These are phyloP conservation scores for Panthera leo DNA, from an alignment of 2,113 vertebrate species.

Conservation along the genomic window DNA sequence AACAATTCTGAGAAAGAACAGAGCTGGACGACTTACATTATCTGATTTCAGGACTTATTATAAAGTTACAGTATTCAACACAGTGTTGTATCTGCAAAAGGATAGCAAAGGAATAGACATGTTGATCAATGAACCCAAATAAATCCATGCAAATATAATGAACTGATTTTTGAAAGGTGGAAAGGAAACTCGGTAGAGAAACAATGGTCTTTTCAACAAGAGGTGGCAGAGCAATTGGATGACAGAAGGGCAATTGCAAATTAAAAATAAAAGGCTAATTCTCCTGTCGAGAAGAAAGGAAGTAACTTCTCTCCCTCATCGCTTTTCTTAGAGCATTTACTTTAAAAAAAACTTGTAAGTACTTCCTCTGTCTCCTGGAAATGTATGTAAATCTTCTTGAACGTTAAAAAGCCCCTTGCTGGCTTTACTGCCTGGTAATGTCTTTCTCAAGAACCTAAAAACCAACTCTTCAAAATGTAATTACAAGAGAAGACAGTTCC, in stretches of 20 bases:
- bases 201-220: background rate
- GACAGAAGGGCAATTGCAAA: background rate
- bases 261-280: background rate
- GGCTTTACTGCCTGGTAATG: background rate
- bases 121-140: background rate
- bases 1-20: background rate
- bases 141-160: background rate
- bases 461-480: background rate
- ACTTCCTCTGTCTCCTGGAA: background rate
- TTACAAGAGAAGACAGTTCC: background rate
- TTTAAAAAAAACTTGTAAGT: background rate
- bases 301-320: background rate
- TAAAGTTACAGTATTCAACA: background rate
- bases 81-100: background rate
- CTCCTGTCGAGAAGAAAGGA: background rate
- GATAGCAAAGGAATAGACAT: background rate
- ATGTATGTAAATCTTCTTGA: background rate
- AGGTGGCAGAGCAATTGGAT: background rate
- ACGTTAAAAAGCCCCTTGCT: background rate
- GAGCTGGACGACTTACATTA: background rate
- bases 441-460: background rate
- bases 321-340: background rate
- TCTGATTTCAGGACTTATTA: background rate
- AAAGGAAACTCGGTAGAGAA: background rate
- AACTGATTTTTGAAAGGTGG: background rate